Base-by-base conservation (phyloP, 2,888 invertebrate species). In the Scelioninae gen. 1 region DNA sequence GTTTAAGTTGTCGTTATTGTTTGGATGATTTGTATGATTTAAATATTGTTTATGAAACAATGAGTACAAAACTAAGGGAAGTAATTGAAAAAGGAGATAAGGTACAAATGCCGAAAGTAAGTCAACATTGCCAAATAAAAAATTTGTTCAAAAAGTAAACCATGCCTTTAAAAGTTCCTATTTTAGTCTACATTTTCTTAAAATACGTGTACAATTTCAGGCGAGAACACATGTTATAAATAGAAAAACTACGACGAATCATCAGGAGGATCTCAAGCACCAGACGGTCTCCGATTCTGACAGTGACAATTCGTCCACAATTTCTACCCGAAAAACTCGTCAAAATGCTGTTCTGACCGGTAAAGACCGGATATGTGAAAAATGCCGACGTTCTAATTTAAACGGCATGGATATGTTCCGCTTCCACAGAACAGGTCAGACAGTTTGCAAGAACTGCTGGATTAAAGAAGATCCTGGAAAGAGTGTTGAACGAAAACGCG, bases 1-100 rank as follows among this genome's bases (percentile, higher is more conserved):
- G 92, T 62, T 79, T 92, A 15, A 62, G 83, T 6, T 92, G 92
- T 71, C 89, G 91, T 32, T 92, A 92, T 68, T 88, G 86, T 40
- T 82, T 92, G 47, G 92, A 92, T 66, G 84, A 92, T 16, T 85
- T 92, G 31, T 84, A 79, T 9, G 92, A 92, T 80, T 83, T 92
- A 58, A 90, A 86, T 56, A 82, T 60, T 32, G 43, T 92, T 32
- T 88, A 86, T 40, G 60, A 86, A 43, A 75, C 88, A 69, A 84
- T 84, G 38, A 38, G 77, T 5, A 47, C 13, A 1, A 88, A 88
- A 81, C 62, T 88, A 13, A 83, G 85, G 11, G 74, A 78, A 9
- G 58, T 85, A 0, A 72, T 84, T 8, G 53, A 87, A 40, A 75
- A 87, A 55, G 86, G 85, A 9, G 78, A 85, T 10, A 74, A 86